Conservation (phyloP, 2,113 vertebrate genomes). For the Xiphophorus hellerii region DNA sequence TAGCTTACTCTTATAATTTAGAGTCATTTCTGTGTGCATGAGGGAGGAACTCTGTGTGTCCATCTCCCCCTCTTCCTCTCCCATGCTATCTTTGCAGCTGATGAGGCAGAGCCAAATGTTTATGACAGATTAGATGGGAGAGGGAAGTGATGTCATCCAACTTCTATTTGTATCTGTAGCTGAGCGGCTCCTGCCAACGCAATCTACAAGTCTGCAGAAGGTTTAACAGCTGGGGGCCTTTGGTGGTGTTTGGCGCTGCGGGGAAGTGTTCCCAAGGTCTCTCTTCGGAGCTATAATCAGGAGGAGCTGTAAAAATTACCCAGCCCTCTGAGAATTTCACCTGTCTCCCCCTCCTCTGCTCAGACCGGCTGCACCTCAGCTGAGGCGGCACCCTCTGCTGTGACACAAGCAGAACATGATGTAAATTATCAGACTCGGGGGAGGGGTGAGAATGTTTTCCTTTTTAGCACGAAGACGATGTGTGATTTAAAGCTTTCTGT, state of each 20-base stretch:
- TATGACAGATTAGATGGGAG: conserved; percentile 78
- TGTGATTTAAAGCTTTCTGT: conserved; percentile 72
- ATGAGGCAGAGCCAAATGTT: conserved; percentile 78
- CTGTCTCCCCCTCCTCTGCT: conserved; percentile 62
- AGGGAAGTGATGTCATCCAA: conserved; percentile 80
- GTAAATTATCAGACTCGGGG: conserved; percentile 73
- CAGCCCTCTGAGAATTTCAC: conserved; percentile 69
- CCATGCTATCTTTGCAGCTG: conserved; percentile 72
- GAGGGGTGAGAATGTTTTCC: conserved; percentile 69
- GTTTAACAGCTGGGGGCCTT: conserved; percentile 53
- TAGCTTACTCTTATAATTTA: conserved; percentile 58
- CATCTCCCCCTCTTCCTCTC: conserved; percentile 29
- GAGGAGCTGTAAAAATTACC: conserved; percentile 69
- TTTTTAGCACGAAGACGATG: conserved; percentile 35
- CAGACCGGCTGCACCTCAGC: conserved; percentile 55
- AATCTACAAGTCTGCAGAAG: conserved; percentile 58
- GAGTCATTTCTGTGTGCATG: conserved; percentile 50
- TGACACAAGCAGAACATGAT: conserved; percentile 71
- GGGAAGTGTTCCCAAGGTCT: conserved; percentile 75
- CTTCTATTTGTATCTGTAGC: conserved; percentile 68
- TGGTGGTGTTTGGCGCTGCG: conserved; percentile 60
- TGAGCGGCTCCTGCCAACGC: conserved; percentile 44
- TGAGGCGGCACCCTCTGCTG: conserved; percentile 46
- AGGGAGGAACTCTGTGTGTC: conserved; percentile 50
- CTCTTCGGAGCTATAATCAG: conserved; percentile 57